Base-by-base conservation (phyloP, 1,140 invertebrate species). In the Ceratoteleas bidentatus region DNA sequence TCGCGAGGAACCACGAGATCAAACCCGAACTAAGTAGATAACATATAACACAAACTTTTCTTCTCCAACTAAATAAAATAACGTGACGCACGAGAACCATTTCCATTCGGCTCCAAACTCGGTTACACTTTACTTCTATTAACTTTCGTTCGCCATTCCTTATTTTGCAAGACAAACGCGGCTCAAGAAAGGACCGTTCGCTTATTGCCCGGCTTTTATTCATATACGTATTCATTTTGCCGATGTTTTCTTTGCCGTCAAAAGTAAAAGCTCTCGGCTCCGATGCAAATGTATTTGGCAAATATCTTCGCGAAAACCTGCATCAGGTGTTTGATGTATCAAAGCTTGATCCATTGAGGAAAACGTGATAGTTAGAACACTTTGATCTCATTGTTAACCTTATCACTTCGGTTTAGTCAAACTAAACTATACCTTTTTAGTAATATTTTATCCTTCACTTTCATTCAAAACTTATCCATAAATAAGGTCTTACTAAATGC, bases 201-300 rank as follows among this genome's bases (percentile, higher is more conserved):
- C 16, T 53, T 64, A 64, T 65, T 65, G 50, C 54, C 36, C 8
- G 16, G 50, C 38, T n/a, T 65, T 53, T 54, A 45, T 65, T 65
- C 62, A 65, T 65, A 54, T 52, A 32, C 61, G 38, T 64, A 64
- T 64, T 53, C 61, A 52, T 64, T 64, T 64, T 38, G 33, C 53
- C 60, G 16, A 50, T 62, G 47, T 62, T 62, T 50, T 50, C 40
- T 47, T n/a, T 47, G 45, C 8, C 11, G 6, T 14, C 45, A 47
- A 47, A 1, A 14, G 13, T 10, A 47, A 47, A 10, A 14, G 13
- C 45, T 6, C 10, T n/a, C n/a, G 8, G 45, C 11, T 47, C 13
- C 45, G 45, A 47, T 14, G 45, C 45, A 47, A 47, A 47, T 47
- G 10, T 47, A n/a, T 47, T 47, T 6, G 13, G 11, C 45, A 47